Conservation (phyloP, 2,797 vertebrate genomes). For the Acridotheres tristis region DNA sequence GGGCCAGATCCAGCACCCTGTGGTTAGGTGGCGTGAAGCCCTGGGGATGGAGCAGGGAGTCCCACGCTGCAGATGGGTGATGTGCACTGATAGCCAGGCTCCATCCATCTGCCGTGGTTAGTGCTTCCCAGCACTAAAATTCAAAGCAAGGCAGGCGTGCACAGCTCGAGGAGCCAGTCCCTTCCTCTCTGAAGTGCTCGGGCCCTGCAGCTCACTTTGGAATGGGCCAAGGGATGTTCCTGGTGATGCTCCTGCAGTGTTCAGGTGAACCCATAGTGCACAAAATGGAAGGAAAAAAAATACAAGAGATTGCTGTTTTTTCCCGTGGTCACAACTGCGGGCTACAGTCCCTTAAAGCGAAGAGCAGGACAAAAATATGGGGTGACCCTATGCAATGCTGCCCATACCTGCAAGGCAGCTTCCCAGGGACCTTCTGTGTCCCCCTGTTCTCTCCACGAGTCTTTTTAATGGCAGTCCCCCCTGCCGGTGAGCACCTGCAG, state of each 20-base stretch:
- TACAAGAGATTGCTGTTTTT: neutral
- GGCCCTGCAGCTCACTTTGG: neutral
- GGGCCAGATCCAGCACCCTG: neutral
- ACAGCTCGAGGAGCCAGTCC: fast-evolving
- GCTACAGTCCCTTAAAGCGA: neutral
- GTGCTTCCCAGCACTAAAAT: neutral
- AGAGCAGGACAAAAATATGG: neutral
- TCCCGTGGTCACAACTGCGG: neutral
- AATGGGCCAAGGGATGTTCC: neutral
- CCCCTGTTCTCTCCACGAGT: neutral
- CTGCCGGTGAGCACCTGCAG: conserved; percentile 29
- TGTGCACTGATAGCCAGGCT: neutral
- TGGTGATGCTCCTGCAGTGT: neutral
- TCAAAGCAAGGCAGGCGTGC: neutral
- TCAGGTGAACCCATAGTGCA: neutral
- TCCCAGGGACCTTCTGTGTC: neutral
- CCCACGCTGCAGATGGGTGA: neutral
- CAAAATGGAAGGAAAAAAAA: neutral
- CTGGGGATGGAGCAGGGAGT: neutral
- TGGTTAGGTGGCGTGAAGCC: neutral
- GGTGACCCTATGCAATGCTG: neutral
- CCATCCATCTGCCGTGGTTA: neutral
- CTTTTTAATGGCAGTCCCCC: neutral
- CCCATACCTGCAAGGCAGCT: neutral
- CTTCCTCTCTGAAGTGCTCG: fast-evolving